phyloP scores from a whole-genome alignment of 2,113 vertebrate species.

The Odocoileus virginianus region DNA sequence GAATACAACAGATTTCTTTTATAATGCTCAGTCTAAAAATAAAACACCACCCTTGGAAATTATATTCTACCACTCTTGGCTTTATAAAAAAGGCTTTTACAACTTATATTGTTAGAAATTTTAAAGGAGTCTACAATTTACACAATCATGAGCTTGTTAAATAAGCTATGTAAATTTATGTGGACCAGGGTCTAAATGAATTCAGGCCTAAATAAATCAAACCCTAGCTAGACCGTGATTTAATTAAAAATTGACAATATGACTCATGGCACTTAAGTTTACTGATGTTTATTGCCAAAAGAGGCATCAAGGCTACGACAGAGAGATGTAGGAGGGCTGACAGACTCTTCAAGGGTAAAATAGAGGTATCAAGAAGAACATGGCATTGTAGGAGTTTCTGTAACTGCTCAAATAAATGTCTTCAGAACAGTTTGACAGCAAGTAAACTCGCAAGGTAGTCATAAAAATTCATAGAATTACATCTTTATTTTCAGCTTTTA shows the following conservation, averaged over 20 bases:
- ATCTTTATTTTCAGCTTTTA: not conserved
- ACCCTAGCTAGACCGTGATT: slow-evolving; percentile 37
- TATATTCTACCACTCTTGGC: not conserved
- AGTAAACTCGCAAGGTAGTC: not conserved
- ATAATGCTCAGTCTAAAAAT: not conserved
- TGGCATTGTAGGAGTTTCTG: not conserved
- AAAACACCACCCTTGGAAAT: not conserved
- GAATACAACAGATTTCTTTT: not conserved
- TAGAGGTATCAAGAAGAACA: not conserved
- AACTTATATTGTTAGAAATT: not conserved
- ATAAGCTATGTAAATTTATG: slow-evolving; percentile 59
- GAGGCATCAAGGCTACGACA: not conserved
- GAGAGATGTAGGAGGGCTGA: not conserved
- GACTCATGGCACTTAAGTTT: slow-evolving; percentile 58
- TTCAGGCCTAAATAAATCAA: slow-evolving; percentile 61
- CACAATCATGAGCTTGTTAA: not conserved
- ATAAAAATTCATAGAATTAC: not conserved
- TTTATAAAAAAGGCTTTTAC: not conserved
- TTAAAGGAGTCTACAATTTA: not conserved
- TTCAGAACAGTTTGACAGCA: not conserved
- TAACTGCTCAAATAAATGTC: not conserved
- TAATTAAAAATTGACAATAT: slow-evolving; percentile 68
- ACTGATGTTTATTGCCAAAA: slow-evolving; percentile 54
- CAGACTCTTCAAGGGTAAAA: not conserved
- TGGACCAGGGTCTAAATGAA: slow-evolving; percentile 50